Base-by-base conservation (phyloP, 2,113 vertebrate species). In the Microcebus griseorufus region DNA sequence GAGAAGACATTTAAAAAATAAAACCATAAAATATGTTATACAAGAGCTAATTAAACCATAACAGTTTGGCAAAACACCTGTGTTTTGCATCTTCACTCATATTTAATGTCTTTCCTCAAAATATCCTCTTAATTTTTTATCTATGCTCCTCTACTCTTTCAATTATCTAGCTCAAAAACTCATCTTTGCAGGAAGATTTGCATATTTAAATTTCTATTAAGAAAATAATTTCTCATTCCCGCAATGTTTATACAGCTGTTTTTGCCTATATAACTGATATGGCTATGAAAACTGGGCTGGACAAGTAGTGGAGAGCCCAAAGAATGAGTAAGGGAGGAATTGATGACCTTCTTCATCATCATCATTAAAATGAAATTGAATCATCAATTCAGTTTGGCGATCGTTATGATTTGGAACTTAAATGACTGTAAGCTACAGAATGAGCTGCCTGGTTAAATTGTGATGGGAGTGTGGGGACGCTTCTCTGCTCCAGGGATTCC, bases 1-100 rank as follows among this genome's bases (percentile, higher is more conserved):
- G 13, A 69, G 39, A 20, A 79, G 51, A 64, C 5, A 11, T 55
- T 90, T 72, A 29, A 95, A 95, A 96, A 97, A 84, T 75, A 96
- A 96, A 85, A 67, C 27, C 17, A 70, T 92, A 34, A 88, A 69
- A 76, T 65, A 17, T 76, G 88, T 72, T 73, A 80, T 55, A 34
- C 75, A 81, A 72, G 42, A 60, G 51, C 25, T 83, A 92, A 86
- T 64, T 84, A 51, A 9, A 11, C 84, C 1, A 0, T 45, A 88
- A 90, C 14, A 85, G 37, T 39, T 82, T 75, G 87, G 1, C 51
- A 67, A 93, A 96, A 82, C 18, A 32, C 51, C 48, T 78, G 7
- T 55, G n/a, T 73, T 94, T 95, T 92, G 20, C 5, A 85, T 69
- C 18, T 81, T 89, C 16, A 48, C n/a, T 85, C 8, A 45, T 89